These are phyloP conservation scores for Argyrosomus regius DNA, from an alignment of 2,797 vertebrate genomes.

Conservation along the genomic window DNA sequence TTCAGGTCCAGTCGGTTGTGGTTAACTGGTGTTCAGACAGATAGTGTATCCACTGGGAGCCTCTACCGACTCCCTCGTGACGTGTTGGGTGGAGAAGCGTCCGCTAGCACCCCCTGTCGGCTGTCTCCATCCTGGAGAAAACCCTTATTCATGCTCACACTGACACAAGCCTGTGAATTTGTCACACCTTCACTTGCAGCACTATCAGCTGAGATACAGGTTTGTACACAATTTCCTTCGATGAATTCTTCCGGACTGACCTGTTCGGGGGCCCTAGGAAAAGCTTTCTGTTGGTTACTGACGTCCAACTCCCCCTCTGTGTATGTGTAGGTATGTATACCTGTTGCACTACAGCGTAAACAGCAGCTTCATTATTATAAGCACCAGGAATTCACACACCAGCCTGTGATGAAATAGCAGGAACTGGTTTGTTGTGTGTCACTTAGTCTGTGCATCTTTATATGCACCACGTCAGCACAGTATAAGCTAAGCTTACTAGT, in stretches of 20 bases:
- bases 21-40: conserved; percentile 46
- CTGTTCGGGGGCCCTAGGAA: not conserved
- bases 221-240: not conserved
- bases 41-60: conserved; percentile 50
- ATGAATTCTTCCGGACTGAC: not conserved
- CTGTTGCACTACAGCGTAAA: not conserved
- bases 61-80: conserved; percentile 52
- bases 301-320: not conserved
- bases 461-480: not conserved
- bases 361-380: not conserved
- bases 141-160: not conserved
- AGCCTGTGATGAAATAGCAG: not conserved
- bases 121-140: not conserved
- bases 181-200: not conserved
- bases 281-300: not conserved
- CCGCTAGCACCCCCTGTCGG: conserved; percentile 51
- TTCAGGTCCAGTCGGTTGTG: conserved; percentile 54
- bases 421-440: not conserved
- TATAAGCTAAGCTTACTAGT: not conserved
- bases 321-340: no score
- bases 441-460: not conserved
- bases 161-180: not conserved
- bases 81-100: conserved; percentile 18
- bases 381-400: not conserved
- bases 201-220: not conserved